Conservation (phyloP, 2,888 invertebrate genomes). For the Lapara coniferarum region DNA sequence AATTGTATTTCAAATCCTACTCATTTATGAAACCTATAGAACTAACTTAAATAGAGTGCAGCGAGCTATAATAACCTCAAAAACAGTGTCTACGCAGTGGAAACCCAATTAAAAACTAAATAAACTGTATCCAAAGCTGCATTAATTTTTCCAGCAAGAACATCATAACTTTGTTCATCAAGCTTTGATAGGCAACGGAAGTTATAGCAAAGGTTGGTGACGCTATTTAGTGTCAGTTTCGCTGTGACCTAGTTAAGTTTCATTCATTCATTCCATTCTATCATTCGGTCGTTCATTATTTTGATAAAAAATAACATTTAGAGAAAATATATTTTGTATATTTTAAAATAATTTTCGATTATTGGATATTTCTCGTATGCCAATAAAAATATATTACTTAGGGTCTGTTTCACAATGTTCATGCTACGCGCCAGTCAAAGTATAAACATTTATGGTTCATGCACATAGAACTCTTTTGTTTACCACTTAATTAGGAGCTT, state of each 20-base stretch:
- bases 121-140: not conserved
- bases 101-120: constrained; percentile 17
- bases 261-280: not conserved
- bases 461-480: too few relatives aligned
- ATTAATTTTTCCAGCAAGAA: not conserved
- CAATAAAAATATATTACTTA: too few relatives aligned
- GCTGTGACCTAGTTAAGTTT: not conserved
- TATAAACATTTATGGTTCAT: too few relatives aligned
- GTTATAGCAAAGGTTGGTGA: constrained; percentile 1
- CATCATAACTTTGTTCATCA: constrained; percentile 12
- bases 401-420: too few relatives aligned
- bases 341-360: too few relatives aligned
- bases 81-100: not conserved
- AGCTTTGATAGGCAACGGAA: constrained; percentile 13
- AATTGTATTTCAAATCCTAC: too few relatives aligned
- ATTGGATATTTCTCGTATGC: too few relatives aligned
- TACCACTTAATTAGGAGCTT: too few relatives aligned
- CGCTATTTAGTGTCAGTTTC: not conserved
- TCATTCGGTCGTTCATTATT: not conserved
- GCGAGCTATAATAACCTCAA: not conserved
- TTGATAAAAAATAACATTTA: too few relatives aligned
- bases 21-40: not conserved
- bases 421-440: too few relatives aligned
- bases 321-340: too few relatives aligned
- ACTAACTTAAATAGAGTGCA: not conserved